Percentiles rank a stretch among this genome's conserved stretches.
Evolutionary conservation across 2,797 vertebrate genomes (phyloP).

Genomic region (Sebastes umbrosus): DNA sequence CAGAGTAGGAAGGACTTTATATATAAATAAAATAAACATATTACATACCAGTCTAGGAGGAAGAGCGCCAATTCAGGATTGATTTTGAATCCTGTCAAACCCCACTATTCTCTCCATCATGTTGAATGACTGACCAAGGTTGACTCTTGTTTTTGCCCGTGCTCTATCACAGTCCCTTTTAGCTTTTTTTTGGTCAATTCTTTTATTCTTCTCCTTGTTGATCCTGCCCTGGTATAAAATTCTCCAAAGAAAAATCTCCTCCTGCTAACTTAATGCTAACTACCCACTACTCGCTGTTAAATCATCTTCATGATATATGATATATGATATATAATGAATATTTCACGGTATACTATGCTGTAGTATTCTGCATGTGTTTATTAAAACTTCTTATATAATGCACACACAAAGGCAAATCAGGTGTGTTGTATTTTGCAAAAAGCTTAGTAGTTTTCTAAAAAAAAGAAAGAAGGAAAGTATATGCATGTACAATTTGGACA

Average conservation of each 20-base stretch:
- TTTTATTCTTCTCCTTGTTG: accelerated
- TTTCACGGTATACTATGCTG: neutral
- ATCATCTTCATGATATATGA: too few species aligned
- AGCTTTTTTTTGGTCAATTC: too few species aligned
- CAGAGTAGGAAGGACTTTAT: neutral
- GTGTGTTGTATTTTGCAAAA: neutral
- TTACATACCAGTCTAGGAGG: too few species aligned
- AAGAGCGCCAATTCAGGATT: too few species aligned
- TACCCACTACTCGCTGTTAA: accelerated
- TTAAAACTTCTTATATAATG: neutral
- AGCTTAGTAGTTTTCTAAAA: neutral
- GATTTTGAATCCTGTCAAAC: too few species aligned
- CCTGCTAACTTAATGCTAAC: too few species aligned
- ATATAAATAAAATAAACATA: accelerated
- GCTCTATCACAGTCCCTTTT: too few species aligned
- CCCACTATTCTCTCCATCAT: too few species aligned
- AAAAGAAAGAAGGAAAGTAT: neutral
- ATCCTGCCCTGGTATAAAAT: too few species aligned
- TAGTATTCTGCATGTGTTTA: neutral
- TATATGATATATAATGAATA: neutral
- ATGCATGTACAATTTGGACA: neutral
- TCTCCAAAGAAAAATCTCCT: too few species aligned
- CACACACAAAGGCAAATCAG: neutral
- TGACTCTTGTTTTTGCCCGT: too few species aligned
- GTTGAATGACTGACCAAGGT: too few species aligned